Percentiles rank a stretch among this genome's conserved stretches.
Conservation (phyloP, 2,797 vertebrate genomes). For the Helostoma temminkii region DNA sequence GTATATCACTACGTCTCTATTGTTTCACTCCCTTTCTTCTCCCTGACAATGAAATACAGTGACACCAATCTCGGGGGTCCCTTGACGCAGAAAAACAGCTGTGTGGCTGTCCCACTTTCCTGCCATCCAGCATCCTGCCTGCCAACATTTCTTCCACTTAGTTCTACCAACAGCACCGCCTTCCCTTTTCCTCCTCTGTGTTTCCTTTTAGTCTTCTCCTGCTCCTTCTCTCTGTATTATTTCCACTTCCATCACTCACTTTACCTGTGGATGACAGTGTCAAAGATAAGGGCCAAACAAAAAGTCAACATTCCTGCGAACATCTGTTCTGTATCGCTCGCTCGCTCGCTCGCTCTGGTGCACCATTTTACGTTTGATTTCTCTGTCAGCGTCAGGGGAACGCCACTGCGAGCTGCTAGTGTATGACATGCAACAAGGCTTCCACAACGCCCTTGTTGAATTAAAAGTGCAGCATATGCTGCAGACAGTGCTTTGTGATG, state of each 20-base stretch:
- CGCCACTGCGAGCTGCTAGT: constrained; percentile 65
- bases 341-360: constrained; percentile 70
- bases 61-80: constrained; percentile 83
- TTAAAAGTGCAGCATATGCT: constrained; percentile 79
- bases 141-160: constrained; percentile 73
- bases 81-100: constrained; percentile 82
- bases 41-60: constrained; percentile 83
- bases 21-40: constrained; percentile 67
- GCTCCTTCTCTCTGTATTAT: constrained; percentile 41
- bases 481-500: constrained; percentile 61
- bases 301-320: constrained; percentile 78
- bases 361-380: constrained; percentile 82
- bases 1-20: constrained; percentile 52
- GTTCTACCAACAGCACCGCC: constrained; percentile 63
- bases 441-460: constrained; percentile 75
- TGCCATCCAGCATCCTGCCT: constrained; percentile 68
- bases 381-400: constrained; percentile 76
- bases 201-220: constrained; percentile 47
- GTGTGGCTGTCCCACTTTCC: constrained; percentile 86
- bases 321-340: constrained; percentile 80
- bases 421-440: constrained; percentile 74
- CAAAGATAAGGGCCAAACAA: constrained; percentile 80
- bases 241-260: constrained; percentile 69
- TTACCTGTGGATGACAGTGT: constrained; percentile 70
- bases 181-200: constrained; percentile 38